phyloP scores from a whole-genome alignment of 2,113 vertebrate species.

The Ochotona curzoniae region DNA sequence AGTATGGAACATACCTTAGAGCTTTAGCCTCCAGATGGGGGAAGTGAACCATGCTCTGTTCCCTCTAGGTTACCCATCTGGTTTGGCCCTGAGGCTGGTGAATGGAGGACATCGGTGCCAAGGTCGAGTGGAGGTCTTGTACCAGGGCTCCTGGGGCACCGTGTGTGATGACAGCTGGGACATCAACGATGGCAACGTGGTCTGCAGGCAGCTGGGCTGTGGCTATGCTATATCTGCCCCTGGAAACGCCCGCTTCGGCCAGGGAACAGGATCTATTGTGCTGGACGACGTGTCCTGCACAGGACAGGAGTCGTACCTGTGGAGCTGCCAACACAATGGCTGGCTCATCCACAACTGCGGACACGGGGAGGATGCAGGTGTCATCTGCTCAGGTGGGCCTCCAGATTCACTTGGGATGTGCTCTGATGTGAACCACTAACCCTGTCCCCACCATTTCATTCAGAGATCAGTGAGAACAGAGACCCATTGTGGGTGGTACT shows the following conservation, averaged over 20 bases:
- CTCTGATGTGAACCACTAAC: background rate
- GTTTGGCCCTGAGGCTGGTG: slow-evolving; percentile 34
- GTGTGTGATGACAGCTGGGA: slow-evolving; percentile 58
- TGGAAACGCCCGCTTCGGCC: background rate
- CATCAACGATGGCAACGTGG: background rate
- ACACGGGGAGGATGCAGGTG: background rate
- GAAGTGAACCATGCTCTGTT: background rate
- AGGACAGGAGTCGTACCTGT: background rate
- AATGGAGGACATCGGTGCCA: background rate
- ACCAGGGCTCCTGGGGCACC: slow-evolving; percentile 54
- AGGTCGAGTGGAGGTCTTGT: slow-evolving; percentile 45
- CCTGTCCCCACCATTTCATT: background rate
- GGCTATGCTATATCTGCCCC: background rate
- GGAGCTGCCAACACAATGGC: background rate
- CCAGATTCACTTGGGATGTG: background rate
- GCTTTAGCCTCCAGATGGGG: no score
- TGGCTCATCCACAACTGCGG: slow-evolving; percentile 31
- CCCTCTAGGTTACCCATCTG: rapidly evolving
- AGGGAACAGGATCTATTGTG: background rate
- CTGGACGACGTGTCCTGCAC: slow-evolving; percentile 16
- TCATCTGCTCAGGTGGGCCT: slow-evolving; percentile 47
- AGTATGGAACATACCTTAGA: no score
- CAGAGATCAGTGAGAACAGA: background rate
- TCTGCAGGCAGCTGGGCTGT: slow-evolving; percentile 61
- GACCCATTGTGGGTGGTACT: no score